These are phyloP conservation scores for Euzetes globulus DNA, from an alignment of 2,888 invertebrate genomes.

Conservation along the genomic window DNA sequence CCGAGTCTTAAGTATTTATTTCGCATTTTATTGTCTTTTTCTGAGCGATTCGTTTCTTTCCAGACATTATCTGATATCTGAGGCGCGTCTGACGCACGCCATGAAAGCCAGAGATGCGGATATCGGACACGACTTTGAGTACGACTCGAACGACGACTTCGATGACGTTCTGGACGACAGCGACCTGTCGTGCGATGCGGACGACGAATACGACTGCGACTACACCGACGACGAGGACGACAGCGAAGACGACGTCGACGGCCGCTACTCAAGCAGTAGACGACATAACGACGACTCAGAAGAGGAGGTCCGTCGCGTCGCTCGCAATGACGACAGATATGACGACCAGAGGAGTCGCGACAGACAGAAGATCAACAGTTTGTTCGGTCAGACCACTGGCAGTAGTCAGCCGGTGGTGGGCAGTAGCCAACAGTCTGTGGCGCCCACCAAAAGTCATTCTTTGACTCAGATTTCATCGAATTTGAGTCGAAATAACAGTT, in stretches of 20 bases:
- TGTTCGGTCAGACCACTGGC: neutral
- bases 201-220: constrained; percentile 39
- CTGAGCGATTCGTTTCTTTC: neutral
- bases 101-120: constrained; percentile 2
- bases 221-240: constrained; percentile 38
- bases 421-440: neutral
- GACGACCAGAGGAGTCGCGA: neutral
- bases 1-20: neutral
- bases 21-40: neutral
- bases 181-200: constrained; percentile 34
- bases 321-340: neutral
- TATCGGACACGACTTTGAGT: neutral
- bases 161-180: constrained; percentile 41
- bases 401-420: neutral
- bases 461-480: constrained; percentile 9
- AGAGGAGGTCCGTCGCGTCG: neutral
- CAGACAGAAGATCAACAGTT: neutral
- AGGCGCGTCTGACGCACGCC: constrained; percentile 30
- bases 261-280: neutral
- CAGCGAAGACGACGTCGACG: constrained; percentile 43
- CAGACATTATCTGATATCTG: constrained; percentile 36
- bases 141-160: constrained; percentile 60
- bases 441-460: constrained; percentile 29
- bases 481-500: neutral
- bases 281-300: neutral